Base-by-base conservation (phyloP, 2,113 vertebrate species). In the Protobothrops mucrosquamatus region DNA sequence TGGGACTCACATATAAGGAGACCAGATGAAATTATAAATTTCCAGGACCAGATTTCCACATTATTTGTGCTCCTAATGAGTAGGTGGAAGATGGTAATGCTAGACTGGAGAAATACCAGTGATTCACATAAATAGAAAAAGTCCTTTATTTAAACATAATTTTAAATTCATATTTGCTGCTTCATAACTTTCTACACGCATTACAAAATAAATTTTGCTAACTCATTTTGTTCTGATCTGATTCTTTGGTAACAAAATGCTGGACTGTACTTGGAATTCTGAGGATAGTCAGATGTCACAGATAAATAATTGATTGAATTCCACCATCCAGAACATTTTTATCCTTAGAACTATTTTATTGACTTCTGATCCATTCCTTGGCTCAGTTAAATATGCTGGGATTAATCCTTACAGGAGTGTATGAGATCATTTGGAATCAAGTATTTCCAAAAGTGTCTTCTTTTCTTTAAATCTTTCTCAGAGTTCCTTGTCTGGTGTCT, bases 101-200 rank as follows among this genome's bases (percentile, higher is more conserved):
- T 96, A 91, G 96, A 95, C 96, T 94, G 96, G 96, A 96, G 95
- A 97, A 93, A 94, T 95, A 93, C 88, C 95, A 94, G 95, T 97
- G 97, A 98, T 94, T 97, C 98, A 97, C 96, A 96, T 94, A 95
- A 95, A 29, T 34, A 52, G 23, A 92, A 96, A 95, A 96, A 96
- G 96, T 92, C 91, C 93, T 93, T 57, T 95, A 93, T 96, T 95
- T 95, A 96, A 96, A 97, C 96, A 91, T 61, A 94, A 97, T 96
- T 92, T 91, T 96, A 92, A 95, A 95, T 96, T 97, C 95, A 94
- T 96, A 95, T 89, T 91, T 97, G 95, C 96, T 98, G 97, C 98
- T 96, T 98, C 97, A 98, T 97, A 97, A 95, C 97, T 97, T 97
- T 97, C 98, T 96, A 98, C 97, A 97, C 95, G 95, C 85, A 94